A percentile compares a stretch with the other conserved stretches of the same genome.
Evolutionary conservation across 2,888 invertebrate species (phyloP).

Genomic region (Anticlea derivata): DNA sequence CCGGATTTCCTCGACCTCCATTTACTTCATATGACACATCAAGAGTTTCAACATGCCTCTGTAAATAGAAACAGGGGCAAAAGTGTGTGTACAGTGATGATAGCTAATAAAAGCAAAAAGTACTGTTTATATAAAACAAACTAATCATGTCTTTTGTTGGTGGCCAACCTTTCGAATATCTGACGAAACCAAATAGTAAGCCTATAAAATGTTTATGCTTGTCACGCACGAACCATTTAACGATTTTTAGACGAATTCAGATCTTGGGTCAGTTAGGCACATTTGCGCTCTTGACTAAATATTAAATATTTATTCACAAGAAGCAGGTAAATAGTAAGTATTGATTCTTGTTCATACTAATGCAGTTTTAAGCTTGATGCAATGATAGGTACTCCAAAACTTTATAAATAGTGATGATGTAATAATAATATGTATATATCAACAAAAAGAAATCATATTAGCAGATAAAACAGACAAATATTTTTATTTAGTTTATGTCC

Average conservation of each 20-base stretch:
- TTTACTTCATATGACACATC: constrained; percentile 67
- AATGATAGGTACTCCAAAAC: too few relatives aligned
- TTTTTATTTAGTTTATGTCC: too few relatives aligned
- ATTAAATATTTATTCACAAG: too few relatives aligned
- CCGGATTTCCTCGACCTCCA: constrained; percentile 63
- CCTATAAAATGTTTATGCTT: constrained; percentile 1
- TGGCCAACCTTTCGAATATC: neutral
- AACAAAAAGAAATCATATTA: too few relatives aligned
- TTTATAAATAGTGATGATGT: too few relatives aligned
- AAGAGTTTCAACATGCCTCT: constrained; percentile 66
- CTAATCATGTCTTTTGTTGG: neutral
- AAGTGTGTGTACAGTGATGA: too few relatives aligned
- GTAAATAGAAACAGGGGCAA: constrained; percentile 61
- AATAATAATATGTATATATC: too few relatives aligned
- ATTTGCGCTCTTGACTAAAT: neutral
- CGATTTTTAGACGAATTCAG: constrained; percentile 1
- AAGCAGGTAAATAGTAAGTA: neutral
- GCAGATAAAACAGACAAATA: too few relatives aligned
- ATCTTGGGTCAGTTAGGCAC: neutral
- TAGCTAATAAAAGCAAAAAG: too few relatives aligned
- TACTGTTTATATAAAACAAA: too few relatives aligned
- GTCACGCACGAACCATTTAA: constrained; percentile 2
- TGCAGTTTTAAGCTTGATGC: too few relatives aligned
- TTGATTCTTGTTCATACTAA: too few relatives aligned
- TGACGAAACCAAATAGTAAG: constrained; percentile 5